Base-by-base conservation (phyloP, 2,113 vertebrate genomes). In the Piprites chloris region DNA sequence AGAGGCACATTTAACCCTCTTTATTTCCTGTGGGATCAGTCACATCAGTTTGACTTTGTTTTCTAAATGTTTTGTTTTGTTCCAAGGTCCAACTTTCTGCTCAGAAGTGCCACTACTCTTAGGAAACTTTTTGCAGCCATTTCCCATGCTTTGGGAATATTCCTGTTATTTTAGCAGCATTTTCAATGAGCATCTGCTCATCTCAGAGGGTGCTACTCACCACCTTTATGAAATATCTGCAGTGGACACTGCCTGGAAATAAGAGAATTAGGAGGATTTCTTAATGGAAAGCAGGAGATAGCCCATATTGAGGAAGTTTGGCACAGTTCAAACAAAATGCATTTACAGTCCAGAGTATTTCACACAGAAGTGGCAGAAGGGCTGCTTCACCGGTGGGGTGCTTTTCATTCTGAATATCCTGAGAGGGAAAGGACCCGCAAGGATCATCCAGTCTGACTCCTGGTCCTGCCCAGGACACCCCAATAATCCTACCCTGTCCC, bases 381-480 rank as follows among this genome's bases (percentile, higher is more conserved):
- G 50, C 26, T 41, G 24, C 46, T 75, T 72, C 11, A 9, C 9
- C 27, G 21, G 3, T 13, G 26, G 14, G 4, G 5, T 16, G 14
- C 12, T 47, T 67, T 79, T n/a, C 28, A 30, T 63, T 52, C 42
- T 62, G 47, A 73, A 50, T 7, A 22, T 42, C 30, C 50, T 56
- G 4, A 35, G 21, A 0, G 30, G 67, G 32, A 33, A 65, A 5
- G 16, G 30, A 63, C 7, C 9, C 35, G 35, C 35, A 6, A 3
- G 27, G 18, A 50, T 21, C 30, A 41, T 11, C 0, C 1, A 35
- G 2, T 42, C 11, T n/a, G 26, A 4, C 1, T 2, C 24, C n/a
- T 41, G n/a, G 2, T 30, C 33, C 30, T 65, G 66, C 67, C 9
- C 20, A 32, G 47, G 58, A 63, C 50, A 19, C 5, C 13, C 76